Conservation (phyloP, 2,888 invertebrate genomes). For the Chymomyza caudatula region DNA sequence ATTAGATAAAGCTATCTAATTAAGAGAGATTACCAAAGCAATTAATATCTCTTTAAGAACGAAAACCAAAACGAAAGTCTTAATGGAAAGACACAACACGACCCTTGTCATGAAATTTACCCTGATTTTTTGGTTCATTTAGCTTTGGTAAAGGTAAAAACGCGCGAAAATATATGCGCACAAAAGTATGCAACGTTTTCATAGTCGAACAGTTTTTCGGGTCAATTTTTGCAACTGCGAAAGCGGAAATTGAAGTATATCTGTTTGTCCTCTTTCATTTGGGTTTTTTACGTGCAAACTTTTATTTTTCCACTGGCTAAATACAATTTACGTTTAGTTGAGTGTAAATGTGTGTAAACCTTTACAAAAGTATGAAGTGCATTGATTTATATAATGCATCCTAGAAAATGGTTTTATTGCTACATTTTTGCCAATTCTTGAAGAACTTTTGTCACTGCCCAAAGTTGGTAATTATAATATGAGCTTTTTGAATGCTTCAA, state of each 20-base stretch:
- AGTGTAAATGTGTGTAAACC: not conserved
- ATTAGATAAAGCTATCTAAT: not conserved
- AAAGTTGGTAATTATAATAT: too few species aligned
- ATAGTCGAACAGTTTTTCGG: not conserved
- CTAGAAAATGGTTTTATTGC: too few species aligned
- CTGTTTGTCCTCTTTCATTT: conserved; percentile 14
- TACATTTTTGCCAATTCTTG: too few species aligned
- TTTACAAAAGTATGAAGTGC: not conserved
- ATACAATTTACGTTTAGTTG: not conserved
- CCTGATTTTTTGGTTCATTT: not conserved
- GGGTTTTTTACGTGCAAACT: conserved; percentile 30
- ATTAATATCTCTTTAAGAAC: not conserved
- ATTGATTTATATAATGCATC: too few species aligned
- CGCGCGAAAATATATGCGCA: not conserved
- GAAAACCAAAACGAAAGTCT: not conserved
- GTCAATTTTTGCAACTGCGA: not conserved
- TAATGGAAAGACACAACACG: not conserved
- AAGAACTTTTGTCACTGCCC: too few species aligned
- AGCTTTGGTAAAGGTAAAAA: not conserved
- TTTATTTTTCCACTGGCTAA: not conserved
- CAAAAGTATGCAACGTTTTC: not conserved
- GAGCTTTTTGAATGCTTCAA: too few species aligned
- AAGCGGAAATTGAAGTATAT: not conserved
- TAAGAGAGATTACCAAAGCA: not conserved
- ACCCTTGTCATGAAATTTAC: not conserved